Evolutionary conservation across 2,888 invertebrate genomes (phyloP), one percentile per base, ranked within the genome.

Genomic region (Mythimna lalbum): DNA sequence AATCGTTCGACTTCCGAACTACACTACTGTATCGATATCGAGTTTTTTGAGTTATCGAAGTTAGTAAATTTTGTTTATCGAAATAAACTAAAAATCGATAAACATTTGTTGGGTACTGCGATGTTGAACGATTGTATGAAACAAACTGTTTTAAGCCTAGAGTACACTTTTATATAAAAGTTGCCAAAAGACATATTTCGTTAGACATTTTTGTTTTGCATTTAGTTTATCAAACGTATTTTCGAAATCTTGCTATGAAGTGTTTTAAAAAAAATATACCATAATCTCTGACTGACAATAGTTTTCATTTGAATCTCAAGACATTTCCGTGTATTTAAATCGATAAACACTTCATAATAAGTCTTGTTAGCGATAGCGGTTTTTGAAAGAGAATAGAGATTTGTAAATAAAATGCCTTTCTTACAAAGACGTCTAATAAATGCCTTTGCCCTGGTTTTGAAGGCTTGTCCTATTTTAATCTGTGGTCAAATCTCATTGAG

Each of bases 241-340:
- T 73, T 77, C 4, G 19, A 36, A 56, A 52, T 67, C 33, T 64
- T 66, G 56, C 43, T 63, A 76, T 69, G 43, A 10, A 66, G 65
- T 71, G 60, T 67, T 72, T 53, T 39, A 49, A 17, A 7, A n/a
- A 2, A 21, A 55, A 31, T n/a, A 10, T 39, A 12, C 14, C 27
- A 49, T 31, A 36, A 6, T 27, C n/a, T 49, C 60, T 61, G 47
- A 80, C 69, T 64, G 56, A 64, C 55, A 55, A 60, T 63, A 47
- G 47, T n/a, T 53, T 71, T 19, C 49, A 52, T 55, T 43, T n/a
- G 68, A 82, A 82, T 80, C 83, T 82, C 80, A 43, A 47, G 27
- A 52, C n/a, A 10, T 9, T 52, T 77, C 61, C 52, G 49, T 69
- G 17, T 63, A 27, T 52, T 65, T 63, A 27, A 56, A 66, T 53